phyloP scores from a whole-genome alignment of 2,797 vertebrate genomes.

The Myioborus melanocephalus region DNA sequence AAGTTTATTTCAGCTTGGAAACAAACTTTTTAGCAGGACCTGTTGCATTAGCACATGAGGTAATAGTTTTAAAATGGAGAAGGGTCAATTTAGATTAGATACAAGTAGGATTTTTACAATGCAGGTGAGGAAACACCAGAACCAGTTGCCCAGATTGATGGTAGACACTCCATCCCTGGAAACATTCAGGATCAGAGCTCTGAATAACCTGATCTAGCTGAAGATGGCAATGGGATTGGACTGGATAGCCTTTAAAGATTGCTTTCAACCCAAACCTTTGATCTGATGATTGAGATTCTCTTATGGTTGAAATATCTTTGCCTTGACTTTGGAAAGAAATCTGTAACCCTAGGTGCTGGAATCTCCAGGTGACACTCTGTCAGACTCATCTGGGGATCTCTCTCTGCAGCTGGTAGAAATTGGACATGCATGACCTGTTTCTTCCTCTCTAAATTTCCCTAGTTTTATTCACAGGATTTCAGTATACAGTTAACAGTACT shows the following conservation, averaged over 20 bases:
- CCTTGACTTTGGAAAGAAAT: neutral
- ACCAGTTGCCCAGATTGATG: neutral
- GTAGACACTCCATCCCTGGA: neutral
- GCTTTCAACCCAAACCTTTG: neutral
- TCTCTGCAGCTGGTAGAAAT: neutral
- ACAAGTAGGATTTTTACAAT: neutral
- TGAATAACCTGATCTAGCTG: neutral
- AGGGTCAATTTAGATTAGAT: neutral
- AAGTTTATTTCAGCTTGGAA: neutral
- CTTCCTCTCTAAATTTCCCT: neutral
- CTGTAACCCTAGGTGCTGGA: neutral
- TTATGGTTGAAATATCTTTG: neutral
- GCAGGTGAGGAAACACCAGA: neutral
- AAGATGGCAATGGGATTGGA: neutral
- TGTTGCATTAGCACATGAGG: neutral
- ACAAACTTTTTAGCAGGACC: neutral
- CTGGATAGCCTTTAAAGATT: neutral
- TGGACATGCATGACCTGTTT: accelerated
- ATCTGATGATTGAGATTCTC: neutral
- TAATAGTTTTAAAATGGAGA: neutral
- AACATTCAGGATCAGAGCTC: neutral
- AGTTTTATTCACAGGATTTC: neutral
- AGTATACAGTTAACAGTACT: neutral
- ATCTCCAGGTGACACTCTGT: neutral
- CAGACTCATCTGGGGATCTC: neutral